These are phyloP conservation scores for Catharus minimus DNA, from an alignment of 2,113 vertebrate genomes.

Conservation along the genomic window DNA sequence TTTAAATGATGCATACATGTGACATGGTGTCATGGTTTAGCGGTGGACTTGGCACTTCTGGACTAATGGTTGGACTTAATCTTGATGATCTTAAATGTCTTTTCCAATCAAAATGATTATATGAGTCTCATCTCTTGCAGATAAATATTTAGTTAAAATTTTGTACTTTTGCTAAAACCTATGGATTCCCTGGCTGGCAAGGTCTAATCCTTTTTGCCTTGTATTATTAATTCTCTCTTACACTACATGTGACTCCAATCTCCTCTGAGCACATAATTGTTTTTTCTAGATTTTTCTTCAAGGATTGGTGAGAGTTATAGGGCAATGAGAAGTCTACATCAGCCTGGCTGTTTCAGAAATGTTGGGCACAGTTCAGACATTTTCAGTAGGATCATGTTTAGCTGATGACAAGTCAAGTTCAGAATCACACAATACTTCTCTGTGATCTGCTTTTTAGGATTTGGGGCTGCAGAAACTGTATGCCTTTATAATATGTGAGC, in stretches of 20 bases:
- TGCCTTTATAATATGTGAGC: neutral
- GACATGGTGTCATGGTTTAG: neutral
- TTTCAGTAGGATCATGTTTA: slow-evolving; percentile 1
- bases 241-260: neutral
- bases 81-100: accelerated
- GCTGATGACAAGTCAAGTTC: neutral
- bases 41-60: neutral
- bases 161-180: neutral
- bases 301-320: neutral
- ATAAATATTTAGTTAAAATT: neutral
- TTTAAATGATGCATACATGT: accelerated
- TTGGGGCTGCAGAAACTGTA: neutral
- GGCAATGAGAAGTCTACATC: neutral
- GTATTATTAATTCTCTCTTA: neutral
- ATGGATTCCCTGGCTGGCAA: neutral
- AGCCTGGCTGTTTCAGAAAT: neutral
- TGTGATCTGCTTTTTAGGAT: neutral
- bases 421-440: slow-evolving; percentile 2
- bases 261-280: neutral
- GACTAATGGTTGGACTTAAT: neutral
- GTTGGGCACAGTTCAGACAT: neutral
- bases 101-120: neutral
- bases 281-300: neutral
- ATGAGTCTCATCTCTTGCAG: neutral
- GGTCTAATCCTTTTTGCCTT: neutral